Conservation (phyloP, 2,797 vertebrate genomes). For the Cyprinella venusta region DNA sequence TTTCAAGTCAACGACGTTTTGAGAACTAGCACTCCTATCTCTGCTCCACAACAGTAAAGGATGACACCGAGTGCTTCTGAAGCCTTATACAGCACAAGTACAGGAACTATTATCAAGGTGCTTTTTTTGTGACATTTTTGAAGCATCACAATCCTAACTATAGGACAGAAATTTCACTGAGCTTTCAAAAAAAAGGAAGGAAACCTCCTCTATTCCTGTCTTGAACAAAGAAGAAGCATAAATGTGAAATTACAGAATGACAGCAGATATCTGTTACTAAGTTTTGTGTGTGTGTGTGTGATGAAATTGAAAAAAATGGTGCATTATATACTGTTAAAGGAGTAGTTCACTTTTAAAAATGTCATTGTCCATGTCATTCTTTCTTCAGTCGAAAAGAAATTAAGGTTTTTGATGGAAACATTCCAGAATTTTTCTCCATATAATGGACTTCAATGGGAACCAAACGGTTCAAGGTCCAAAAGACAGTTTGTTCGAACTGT, state of each 20-base stretch:
- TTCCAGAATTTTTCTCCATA: too few relatives aligned
- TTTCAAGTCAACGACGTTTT: background rate
- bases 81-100: background rate
- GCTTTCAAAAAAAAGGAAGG: background rate
- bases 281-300: too few relatives aligned
- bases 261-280: background rate
- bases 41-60: background rate
- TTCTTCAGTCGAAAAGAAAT: too few relatives aligned
- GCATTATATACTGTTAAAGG: background rate
- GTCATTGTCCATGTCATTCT: too few relatives aligned
- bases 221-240: background rate
- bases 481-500: too few relatives aligned
- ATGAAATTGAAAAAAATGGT: background rate
- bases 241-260: background rate
- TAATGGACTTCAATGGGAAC: too few relatives aligned
- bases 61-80: background rate
- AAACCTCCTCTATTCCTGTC: background rate
- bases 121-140: background rate
- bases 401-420: too few relatives aligned
- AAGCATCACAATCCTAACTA: background rate
- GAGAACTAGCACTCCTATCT: background rate
- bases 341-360: too few relatives aligned
- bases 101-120: background rate
- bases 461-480: too few relatives aligned
- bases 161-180: slow-evolving; percentile 5